Evolutionary conservation across 2,113 vertebrate genomes (phyloP).

Genomic region (Meles meles): DNA sequence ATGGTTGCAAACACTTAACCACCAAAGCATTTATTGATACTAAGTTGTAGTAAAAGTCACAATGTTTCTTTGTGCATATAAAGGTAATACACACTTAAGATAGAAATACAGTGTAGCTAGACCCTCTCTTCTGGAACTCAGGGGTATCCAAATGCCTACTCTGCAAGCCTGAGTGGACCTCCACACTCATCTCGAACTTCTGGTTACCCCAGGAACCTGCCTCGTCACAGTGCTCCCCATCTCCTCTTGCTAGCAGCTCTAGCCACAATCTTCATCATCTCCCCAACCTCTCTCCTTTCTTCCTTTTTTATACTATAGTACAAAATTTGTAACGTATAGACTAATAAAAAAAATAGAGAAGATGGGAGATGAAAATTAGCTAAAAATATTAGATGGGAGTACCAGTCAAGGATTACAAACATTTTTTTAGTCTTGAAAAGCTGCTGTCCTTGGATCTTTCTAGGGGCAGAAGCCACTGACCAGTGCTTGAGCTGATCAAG

Average conservation of each 20-base stretch:
- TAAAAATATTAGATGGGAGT: background rate
- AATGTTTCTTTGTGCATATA: background rate
- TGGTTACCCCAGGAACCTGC: accelerated
- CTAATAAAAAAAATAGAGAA: background rate
- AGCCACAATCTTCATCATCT: accelerated
- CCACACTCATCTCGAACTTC: background rate
- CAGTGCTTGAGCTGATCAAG: background rate
- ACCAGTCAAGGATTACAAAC: background rate
- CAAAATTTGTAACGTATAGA: background rate
- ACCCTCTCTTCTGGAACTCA: background rate
- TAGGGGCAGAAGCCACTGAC: background rate
- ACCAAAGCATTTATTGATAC: background rate
- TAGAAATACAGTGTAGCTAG: background rate
- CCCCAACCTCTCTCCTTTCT: background rate
- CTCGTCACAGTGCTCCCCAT: accelerated
- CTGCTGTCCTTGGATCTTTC: too few species aligned
- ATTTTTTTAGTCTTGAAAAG: background rate
- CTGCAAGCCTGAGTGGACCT: accelerated
- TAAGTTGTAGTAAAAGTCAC: background rate
- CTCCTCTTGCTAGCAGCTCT: too few species aligned
- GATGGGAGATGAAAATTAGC: background rate
- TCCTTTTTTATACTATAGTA: too few species aligned
- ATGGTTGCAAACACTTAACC: background rate
- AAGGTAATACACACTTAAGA: too few species aligned
- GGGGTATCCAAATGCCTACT: background rate